Percentiles rank a stretch among this genome's conserved stretches.
Conservation (phyloP, 2,113 vertebrate genomes). For the Ahaetulla prasina region DNA sequence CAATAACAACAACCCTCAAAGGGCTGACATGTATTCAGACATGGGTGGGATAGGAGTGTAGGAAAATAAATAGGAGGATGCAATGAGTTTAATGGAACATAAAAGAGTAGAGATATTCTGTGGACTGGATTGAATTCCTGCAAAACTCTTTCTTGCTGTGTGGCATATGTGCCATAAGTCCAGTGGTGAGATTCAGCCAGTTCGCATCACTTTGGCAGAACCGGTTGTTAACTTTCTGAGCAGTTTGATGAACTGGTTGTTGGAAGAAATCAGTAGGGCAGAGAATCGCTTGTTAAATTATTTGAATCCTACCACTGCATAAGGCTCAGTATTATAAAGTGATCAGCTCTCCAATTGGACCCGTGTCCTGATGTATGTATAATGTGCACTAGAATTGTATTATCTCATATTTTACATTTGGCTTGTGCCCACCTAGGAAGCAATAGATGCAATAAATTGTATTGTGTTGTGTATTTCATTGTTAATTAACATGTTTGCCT, state of each 20-base stretch:
- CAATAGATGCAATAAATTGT: neutral
- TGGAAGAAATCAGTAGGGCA: no score
- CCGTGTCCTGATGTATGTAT: neutral
- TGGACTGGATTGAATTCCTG: neutral
- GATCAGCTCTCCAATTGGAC: neutral
- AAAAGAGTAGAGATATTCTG: neutral
- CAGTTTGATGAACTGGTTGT: no score
- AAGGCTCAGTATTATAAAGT: no score
- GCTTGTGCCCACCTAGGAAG: neutral
- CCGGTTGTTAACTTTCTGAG: no score
- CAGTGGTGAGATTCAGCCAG: no score
- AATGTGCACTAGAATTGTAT: neutral
- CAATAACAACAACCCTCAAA: neutral
- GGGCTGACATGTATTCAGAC: neutral
- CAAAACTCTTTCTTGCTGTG: neutral
- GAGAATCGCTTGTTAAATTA: no score
- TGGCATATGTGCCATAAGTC: neutral
- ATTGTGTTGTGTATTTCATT: neutral
- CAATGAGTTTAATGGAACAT: neutral
- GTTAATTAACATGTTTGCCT: neutral
- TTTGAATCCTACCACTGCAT: no score
- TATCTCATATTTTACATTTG: neutral
- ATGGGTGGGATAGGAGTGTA: neutral
- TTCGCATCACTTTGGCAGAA: no score
- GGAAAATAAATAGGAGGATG: neutral